Percentiles rank a stretch among this genome's conserved stretches.
Evolutionary conservation across 1,140 invertebrate species (phyloP).

Genomic region (Cydia pomonella): DNA sequence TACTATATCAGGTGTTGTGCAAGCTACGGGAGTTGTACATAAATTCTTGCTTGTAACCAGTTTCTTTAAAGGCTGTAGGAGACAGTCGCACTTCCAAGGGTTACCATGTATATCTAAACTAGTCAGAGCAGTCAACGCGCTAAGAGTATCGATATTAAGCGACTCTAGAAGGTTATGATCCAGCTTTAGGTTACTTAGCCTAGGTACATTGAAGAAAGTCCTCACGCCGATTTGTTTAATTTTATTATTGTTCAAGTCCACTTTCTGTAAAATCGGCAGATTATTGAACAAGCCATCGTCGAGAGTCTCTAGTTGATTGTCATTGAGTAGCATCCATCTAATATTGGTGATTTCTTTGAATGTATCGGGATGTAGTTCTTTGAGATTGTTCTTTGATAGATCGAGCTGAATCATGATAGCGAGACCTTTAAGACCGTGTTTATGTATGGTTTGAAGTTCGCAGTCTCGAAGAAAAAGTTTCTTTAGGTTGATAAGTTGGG

Average conservation of each 20-base stretch:
- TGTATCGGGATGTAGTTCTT: conserved; percentile 85
- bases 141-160: conserved; percentile 83
- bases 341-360: conserved; percentile 86
- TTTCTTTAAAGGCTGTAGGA: conserved; percentile 88
- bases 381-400: conserved; percentile 88
- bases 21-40: conserved; percentile 86
- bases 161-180: conserved; percentile 87
- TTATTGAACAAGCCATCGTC: conserved; percentile 89
- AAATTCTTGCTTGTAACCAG: conserved; percentile 87
- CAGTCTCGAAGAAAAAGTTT: conserved; percentile 88
- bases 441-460: conserved; percentile 85
- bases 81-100: conserved; percentile 94
- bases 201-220: conserved; percentile 86
- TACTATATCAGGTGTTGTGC: conserved; percentile 83
- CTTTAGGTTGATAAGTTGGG: conserved; percentile 89
- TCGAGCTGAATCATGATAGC: conserved; percentile 92
- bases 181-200: conserved; percentile 85
- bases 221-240: conserved; percentile 85
- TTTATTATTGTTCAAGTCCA: conserved; percentile 88
- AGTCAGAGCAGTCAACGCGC: conserved; percentile 83
- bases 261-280: conserved; percentile 86
- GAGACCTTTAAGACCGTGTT: conserved; percentile 88
- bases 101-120: conserved; percentile 90
- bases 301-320: conserved; percentile 87
- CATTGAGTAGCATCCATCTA: conserved; percentile 85